phyloP scores from a whole-genome alignment of 2,113 vertebrate genomes.

The Ibidorhyncha struthersii region DNA sequence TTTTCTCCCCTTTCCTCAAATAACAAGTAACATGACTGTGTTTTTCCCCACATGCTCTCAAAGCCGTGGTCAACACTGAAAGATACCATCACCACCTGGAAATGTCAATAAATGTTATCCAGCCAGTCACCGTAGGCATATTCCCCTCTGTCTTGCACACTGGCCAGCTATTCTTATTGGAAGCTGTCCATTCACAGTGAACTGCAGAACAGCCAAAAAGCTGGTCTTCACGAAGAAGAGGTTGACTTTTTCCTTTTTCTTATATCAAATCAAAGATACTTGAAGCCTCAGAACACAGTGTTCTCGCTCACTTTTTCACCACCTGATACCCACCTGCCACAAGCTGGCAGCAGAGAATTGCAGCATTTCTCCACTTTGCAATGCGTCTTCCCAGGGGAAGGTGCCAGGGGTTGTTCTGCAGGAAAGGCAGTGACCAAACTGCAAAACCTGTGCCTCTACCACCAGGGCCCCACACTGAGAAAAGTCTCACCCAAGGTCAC shows the following conservation, averaged over 20 bases:
- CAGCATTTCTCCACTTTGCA: not conserved
- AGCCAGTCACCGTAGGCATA: not conserved
- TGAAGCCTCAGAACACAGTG: not conserved
- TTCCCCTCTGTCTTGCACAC: not conserved
- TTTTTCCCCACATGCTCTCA: not conserved
- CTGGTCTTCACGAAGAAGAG: not conserved
- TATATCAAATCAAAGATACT: not conserved
- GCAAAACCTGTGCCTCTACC: not conserved
- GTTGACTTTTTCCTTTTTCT: not conserved
- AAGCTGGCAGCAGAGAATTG: not conserved
- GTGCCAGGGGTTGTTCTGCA: not conserved
- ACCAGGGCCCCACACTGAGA: not conserved
- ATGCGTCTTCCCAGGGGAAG: not conserved
- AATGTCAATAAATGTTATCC: not conserved
- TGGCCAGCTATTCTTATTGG: not conserved
- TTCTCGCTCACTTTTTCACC: accelerated
- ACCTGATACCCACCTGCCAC: not conserved
- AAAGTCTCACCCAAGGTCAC: not conserved
- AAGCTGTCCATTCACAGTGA: not conserved
- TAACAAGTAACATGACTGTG: not conserved
- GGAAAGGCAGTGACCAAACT: not conserved
- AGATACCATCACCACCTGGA: not conserved
- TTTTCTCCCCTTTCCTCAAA: not conserved
- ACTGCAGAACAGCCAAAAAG: not conserved
- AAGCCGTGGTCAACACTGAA: not conserved